Conservation (phyloP, 2,797 vertebrate species). For the Tapirus indicus region DNA sequence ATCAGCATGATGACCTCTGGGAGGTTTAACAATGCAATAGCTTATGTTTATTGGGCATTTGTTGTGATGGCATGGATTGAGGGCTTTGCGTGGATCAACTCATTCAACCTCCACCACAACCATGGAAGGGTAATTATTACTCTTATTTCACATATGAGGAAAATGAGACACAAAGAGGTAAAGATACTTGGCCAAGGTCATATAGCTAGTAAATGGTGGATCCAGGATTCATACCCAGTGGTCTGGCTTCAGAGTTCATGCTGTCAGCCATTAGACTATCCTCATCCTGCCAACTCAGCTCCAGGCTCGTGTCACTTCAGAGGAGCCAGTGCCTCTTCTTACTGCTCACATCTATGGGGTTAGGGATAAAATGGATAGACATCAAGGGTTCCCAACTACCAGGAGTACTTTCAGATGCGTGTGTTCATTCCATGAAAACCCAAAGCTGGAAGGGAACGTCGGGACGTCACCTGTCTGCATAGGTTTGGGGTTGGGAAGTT, state of each 20-base stretch:
- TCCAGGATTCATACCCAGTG: not conserved
- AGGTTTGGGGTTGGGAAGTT: not conserved
- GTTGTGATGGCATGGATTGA: not conserved
- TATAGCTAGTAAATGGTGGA: not conserved
- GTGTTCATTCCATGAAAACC: not conserved
- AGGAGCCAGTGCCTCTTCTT: not conserved
- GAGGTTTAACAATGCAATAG: not conserved
- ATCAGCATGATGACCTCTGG: not conserved
- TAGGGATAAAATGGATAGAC: not conserved
- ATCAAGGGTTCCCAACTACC: not conserved
- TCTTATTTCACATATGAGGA: not conserved
- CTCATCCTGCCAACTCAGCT: not conserved
- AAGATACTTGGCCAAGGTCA: not conserved
- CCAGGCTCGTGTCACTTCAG: not conserved
- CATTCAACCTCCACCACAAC: not conserved
- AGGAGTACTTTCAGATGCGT: not conserved
- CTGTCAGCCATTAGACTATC: not conserved
- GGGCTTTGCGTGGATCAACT: not conserved
- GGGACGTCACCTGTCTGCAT: not conserved
- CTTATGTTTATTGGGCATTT: not conserved
- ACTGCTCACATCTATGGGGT: not conserved
- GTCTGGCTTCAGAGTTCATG: not conserved
- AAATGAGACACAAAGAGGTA: not conserved
- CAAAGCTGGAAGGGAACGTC: not conserved
- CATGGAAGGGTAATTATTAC: not conserved